A percentile compares a stretch with the other conserved stretches of the same genome.
Conservation (phyloP, 2,888 invertebrate species). For the Kuschelorhynchus macadamiae region DNA sequence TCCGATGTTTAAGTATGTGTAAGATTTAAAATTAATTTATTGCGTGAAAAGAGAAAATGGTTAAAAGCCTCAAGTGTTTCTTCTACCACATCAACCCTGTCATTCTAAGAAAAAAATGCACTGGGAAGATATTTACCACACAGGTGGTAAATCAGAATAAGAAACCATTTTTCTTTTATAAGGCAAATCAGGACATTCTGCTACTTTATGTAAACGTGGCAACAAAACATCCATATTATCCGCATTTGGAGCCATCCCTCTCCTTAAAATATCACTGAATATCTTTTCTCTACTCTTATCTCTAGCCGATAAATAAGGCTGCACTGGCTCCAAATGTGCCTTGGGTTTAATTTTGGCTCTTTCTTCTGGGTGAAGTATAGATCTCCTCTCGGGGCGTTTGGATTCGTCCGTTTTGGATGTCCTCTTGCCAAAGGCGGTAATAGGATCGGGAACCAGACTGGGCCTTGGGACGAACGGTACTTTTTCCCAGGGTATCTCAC, state of each 20-base stretch:
- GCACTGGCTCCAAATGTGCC: constrained; percentile 74
- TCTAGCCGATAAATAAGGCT: constrained; percentile 79
- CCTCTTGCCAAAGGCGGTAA: constrained; percentile 86
- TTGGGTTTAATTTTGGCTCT: constrained; percentile 76
- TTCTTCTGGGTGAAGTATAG: constrained; percentile 72
- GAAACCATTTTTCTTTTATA: constrained; percentile 70
- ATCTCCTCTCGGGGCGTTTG: constrained; percentile 60
- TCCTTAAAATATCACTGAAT: constrained; percentile 73
- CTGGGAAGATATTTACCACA: constrained; percentile 51
- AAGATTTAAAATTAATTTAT: no score
- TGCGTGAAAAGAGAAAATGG: no score
- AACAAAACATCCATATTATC: constrained; percentile 77
- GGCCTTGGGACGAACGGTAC: constrained; percentile 90
- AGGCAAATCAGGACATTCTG: constrained; percentile 67
- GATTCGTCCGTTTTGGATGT: constrained; percentile 54
- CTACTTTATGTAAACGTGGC: constrained; percentile 74
- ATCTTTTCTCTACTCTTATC: constrained; percentile 78
- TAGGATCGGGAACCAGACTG: constrained; percentile 86
- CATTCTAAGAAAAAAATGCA: no score
- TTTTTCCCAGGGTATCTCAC: constrained; percentile 89
- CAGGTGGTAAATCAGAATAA: constrained; percentile 66
- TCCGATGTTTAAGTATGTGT: no score
- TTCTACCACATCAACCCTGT: no score
- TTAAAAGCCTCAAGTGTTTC: no score
- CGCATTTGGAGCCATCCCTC: constrained; percentile 70